These are phyloP conservation scores for Leptinotarsa rubiginosa DNA, from an alignment of 2,888 invertebrate species.

Conservation along the genomic window DNA sequence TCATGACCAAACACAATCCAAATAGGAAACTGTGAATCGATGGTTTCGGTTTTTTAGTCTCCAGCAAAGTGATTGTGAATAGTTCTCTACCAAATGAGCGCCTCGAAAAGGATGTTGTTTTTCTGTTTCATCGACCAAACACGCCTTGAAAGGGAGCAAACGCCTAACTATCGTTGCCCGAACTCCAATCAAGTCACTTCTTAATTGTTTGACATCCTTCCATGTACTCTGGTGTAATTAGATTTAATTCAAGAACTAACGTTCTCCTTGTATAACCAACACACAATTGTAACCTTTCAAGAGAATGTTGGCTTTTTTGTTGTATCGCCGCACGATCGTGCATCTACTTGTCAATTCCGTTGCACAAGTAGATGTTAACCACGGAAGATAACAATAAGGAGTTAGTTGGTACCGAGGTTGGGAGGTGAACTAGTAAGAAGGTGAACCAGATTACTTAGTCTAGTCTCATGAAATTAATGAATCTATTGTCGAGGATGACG, in stretches of 20 bases:
- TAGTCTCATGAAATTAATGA: background rate
- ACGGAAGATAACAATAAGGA: constrained; percentile 37
- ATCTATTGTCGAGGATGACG: background rate
- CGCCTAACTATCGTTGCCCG: background rate
- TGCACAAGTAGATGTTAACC: constrained; percentile 47
- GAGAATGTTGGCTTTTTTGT: constrained; percentile 57
- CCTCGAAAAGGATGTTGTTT: background rate
- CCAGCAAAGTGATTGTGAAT: background rate
- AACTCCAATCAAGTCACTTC: constrained; percentile 15
- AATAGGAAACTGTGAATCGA: background rate
- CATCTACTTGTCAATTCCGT: constrained; percentile 51
- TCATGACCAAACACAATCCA: background rate
- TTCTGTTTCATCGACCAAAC: background rate
- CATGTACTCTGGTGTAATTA: constrained; percentile 27
- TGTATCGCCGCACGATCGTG: constrained; percentile 52
- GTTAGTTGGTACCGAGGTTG: constrained; percentile 21
- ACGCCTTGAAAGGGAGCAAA: background rate
- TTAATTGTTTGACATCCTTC: constrained; percentile 37
- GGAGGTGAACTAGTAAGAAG: constrained; percentile 28
- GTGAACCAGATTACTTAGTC: constrained; percentile 9
- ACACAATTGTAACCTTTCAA: constrained; percentile 58
- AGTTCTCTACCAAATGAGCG: background rate
- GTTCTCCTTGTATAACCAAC: constrained; percentile 51
- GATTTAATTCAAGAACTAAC: constrained; percentile 41
- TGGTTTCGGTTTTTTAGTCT: background rate